Percentiles rank a stretch among this genome's conserved stretches.
Evolutionary conservation across 2,113 vertebrate genomes (phyloP).

Genomic region (Andinoacara biseriatus): DNA sequence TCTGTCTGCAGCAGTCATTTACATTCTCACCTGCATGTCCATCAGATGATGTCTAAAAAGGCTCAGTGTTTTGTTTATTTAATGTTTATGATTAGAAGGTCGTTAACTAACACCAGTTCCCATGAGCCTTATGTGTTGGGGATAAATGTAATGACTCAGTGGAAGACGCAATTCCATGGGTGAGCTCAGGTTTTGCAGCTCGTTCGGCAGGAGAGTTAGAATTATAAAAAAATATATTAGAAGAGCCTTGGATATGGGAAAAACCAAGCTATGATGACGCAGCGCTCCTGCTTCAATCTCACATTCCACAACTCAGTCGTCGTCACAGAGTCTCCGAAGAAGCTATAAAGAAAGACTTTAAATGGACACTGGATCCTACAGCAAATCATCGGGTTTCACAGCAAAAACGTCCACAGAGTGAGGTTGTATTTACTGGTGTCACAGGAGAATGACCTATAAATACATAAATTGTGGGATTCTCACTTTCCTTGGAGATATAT

Average conservation of each 20-base stretch:
- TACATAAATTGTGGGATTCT: conserved; percentile 64
- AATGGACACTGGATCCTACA: conserved; percentile 29
- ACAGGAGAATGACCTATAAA: conserved; percentile 61
- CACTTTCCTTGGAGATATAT: conserved; percentile 12
- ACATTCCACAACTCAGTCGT: conserved; percentile 1
- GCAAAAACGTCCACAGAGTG: conserved; percentile 61
- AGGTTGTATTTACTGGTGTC: conserved; percentile 49
- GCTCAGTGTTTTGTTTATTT: too few species aligned
- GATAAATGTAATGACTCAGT: not conserved
- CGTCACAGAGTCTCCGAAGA: conserved; percentile 22
- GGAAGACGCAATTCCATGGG: not conserved
- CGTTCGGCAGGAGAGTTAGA: not conserved
- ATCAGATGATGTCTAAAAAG: too few species aligned
- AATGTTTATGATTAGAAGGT: too few species aligned
- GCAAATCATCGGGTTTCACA: conserved; percentile 59
- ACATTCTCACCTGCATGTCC: too few species aligned
- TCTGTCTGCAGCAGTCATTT: too few species aligned
- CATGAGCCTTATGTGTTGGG: not conserved
- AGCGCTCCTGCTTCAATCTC: conserved; percentile 10
- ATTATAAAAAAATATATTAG: not conserved
- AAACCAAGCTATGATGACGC: not conserved
- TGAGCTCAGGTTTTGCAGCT: not conserved
- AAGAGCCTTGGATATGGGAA: not conserved
- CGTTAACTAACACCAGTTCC: not conserved
- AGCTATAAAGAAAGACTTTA: conserved; percentile 27